Evolutionary conservation across 2,888 invertebrate species (phyloP).

Genomic region (Orthosia cruda): DNA sequence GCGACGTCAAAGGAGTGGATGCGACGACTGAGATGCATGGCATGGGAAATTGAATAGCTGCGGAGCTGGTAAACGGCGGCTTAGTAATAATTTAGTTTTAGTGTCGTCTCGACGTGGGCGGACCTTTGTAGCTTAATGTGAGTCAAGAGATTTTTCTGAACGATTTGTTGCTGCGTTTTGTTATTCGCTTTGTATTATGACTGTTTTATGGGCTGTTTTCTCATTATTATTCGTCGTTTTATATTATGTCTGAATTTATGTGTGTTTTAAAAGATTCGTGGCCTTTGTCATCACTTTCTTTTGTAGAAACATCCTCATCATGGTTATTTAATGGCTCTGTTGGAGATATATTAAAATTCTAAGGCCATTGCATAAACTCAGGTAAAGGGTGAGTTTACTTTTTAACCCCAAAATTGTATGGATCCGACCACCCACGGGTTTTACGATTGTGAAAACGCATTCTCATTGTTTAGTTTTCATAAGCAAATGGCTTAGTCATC

Average conservation of each 20-base stretch:
- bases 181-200: slow-evolving; percentile 71
- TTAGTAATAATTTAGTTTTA: slow-evolving; percentile 88
- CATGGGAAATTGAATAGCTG: slow-evolving; percentile 88
- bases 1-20: slow-evolving; percentile 86
- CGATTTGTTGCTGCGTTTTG: slow-evolving; percentile 72
- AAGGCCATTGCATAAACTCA: slow-evolving; percentile 56
- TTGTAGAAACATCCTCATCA: slow-evolving; percentile 28
- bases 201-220: slow-evolving; percentile 70
- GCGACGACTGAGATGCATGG: slow-evolving; percentile 88
- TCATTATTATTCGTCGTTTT: slow-evolving; percentile 47
- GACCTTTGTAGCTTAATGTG: slow-evolving; percentile 73
- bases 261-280: slow-evolving; percentile 68
- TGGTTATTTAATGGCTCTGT: slow-evolving; percentile 50
- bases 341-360: slow-evolving; percentile 42
- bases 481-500: slow-evolving; percentile 77
- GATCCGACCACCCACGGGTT: slow-evolving; percentile 77
- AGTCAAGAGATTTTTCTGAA: slow-evolving; percentile 75
- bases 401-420: slow-evolving; percentile 67
- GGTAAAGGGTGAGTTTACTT: slow-evolving; percentile 66
- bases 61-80: slow-evolving; percentile 78
- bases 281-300: slow-evolving; percentile 49
- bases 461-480: slow-evolving; percentile 80
- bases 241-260: slow-evolving; percentile 56
- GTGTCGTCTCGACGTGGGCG: slow-evolving; percentile 71
- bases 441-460: slow-evolving; percentile 74